Evolutionary conservation across 2,888 invertebrate species (phyloP).

Genomic region (Isoperla grammatica): DNA sequence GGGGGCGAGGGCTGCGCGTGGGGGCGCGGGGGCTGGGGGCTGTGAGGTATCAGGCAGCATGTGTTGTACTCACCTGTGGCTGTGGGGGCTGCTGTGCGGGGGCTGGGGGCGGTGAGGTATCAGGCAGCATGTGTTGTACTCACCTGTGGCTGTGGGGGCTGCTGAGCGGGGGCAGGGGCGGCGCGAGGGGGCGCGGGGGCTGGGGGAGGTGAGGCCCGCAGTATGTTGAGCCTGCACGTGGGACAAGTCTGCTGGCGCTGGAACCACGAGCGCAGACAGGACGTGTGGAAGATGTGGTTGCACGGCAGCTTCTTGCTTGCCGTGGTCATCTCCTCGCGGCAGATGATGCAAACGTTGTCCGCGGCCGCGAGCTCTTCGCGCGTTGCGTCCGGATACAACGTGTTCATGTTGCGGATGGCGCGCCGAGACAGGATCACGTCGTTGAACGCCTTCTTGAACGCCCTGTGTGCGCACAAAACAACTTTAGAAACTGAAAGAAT

Average conservation of each 20-base stretch:
- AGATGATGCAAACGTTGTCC: conserved; percentile 99
- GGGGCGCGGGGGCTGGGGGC: conserved; percentile 42
- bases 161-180: conserved; percentile 4
- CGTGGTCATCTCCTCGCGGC: conserved; percentile 78
- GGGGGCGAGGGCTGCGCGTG: background rate
- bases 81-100: conserved; percentile 38
- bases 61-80: conserved; percentile 45
- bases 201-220: conserved; percentile 43
- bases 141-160: conserved; percentile 8
- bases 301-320: conserved; percentile 96
- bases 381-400: conserved; percentile 93
- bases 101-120: conserved; percentile 40
- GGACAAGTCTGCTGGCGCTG: conserved; percentile 99
- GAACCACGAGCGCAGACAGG: conserved; percentile 97
- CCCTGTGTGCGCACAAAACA: conserved; percentile 57
- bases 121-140: conserved; percentile 51
- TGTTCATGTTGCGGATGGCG: conserved; percentile 98
- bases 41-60: conserved; percentile 53
- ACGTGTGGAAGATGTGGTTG: conserved; percentile 98
- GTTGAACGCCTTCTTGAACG: conserved; percentile 95
- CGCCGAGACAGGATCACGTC: conserved; percentile 95
- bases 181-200: conserved; percentile 41
- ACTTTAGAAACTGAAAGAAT: too few relatives aligned
- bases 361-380: conserved; percentile 83
- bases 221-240: conserved; percentile 89